Base-by-base conservation (phyloP, 1,140 invertebrate genomes). In the Physella acuta region DNA sequence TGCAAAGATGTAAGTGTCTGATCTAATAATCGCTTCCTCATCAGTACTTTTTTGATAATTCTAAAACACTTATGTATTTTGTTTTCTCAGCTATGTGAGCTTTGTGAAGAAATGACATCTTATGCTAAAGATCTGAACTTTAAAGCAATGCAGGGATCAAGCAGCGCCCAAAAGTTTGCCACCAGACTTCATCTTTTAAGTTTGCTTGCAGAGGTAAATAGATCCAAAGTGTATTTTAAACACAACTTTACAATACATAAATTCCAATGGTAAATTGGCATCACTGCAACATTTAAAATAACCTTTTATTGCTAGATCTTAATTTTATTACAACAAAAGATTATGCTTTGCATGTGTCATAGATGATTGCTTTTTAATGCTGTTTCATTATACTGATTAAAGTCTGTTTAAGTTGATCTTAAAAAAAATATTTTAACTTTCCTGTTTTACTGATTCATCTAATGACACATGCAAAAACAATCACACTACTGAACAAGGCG, bases 121-220 rank as follows among this genome's bases (percentile, higher is more conserved):
- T 52, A 37, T 56, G 65, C 65, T 17, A n/a, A 58, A 44, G 65
- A 68, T 5, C 34, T 39, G 34, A 68, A 68, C 24, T 5, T 68
- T 24, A 52, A 28, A 28, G 55, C 28, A 2, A 68, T 68, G 65
- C 36, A 58, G 17, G 44, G 28, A 16, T 58, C 65, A 3, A 16
- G 3, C 4, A 68, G 55, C 17, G 89, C 90, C 1, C 85, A 85
- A 1, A 89, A 90, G 73, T 87, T 90, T 65, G 89, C 90, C 44
- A 89, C 89, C 8, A 82, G 91, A 0, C 87, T 92, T 28, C 93
- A 94, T 82, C 86, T 94, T 0, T 90, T 92, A 52, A 92, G 90
- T 20, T 81, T 94, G 4, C 87, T 94, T 68, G 91, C 93, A 77
- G 92, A 94, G 85, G 90, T 90, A 79, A 86, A n/a, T n/a, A n/a